Evolutionary conservation across 1,140 invertebrate species (phyloP).

Genomic region (Drosophila triauraria): DNA sequence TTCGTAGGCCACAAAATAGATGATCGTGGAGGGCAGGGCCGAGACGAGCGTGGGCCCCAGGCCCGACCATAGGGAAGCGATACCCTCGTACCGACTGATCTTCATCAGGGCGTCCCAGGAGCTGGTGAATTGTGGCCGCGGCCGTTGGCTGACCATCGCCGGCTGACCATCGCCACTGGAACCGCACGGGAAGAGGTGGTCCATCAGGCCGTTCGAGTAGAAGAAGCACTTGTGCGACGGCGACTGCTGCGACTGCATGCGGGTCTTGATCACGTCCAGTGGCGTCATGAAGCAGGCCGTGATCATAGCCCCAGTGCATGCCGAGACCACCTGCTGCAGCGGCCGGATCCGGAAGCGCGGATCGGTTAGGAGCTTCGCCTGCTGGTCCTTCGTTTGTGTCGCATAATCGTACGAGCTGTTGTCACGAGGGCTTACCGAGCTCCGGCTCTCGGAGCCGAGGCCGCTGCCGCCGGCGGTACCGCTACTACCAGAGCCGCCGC

Average conservation of each 20-base stretch:
- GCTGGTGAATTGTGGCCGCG: constrained; percentile 93
- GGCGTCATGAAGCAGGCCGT: constrained; percentile 97
- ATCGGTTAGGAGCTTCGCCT: constrained; percentile 86
- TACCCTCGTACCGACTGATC: constrained; percentile 95
- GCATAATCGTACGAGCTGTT: not conserved
- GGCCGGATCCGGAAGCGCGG: constrained; percentile 92
- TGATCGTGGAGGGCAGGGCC: constrained; percentile 97
- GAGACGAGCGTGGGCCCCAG: constrained; percentile 97
- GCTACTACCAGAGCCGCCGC: not conserved
- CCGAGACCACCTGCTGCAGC: constrained; percentile 94
- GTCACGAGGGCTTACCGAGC: not conserved
- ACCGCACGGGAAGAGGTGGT: constrained; percentile 95
- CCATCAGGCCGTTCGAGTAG: constrained; percentile 99
- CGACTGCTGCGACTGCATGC: constrained; percentile 96
- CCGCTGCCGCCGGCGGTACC: not conserved
- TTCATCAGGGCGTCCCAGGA: constrained; percentile 98
- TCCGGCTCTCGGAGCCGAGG: not conserved
- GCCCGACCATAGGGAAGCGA: constrained; percentile 97
- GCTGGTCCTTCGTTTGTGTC: not conserved
- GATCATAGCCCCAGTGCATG: constrained; percentile 94
- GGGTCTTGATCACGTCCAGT: constrained; percentile 99
- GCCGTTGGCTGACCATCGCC: constrained; percentile 78
- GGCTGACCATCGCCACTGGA: constrained; percentile 63
- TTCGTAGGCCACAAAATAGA: constrained; percentile 99
- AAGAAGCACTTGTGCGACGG: constrained; percentile 95